Percentiles rank a stretch among this genome's conserved stretches.
Evolutionary conservation across 1,140 invertebrate species (phyloP).

Genomic region (Bombus difficillimus): DNA sequence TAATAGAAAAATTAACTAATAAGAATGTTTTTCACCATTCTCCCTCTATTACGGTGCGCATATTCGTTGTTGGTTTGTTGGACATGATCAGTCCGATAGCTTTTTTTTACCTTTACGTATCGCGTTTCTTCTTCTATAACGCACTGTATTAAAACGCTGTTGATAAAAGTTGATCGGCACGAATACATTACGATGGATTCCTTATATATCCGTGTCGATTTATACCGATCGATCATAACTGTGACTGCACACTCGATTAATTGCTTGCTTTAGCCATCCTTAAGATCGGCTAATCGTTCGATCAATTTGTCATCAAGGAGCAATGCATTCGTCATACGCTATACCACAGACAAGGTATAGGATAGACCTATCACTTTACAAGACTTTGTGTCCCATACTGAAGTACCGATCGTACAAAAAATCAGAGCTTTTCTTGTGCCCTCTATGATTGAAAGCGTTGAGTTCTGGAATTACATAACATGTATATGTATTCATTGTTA

Average conservation of each 20-base stretch:
- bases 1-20: neutral
- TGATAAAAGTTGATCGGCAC: constrained; percentile 32
- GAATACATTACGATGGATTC: constrained; percentile 12
- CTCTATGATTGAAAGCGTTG: neutral
- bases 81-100: neutral
- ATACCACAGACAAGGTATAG: neutral
- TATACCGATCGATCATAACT: constrained; percentile 40
- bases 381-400: neutral
- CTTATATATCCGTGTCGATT: constrained; percentile 4
- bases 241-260: neutral
- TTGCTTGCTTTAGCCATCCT: constrained; percentile 2
- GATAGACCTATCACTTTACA: neutral
- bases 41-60: neutral
- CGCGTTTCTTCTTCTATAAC: constrained; percentile 12
- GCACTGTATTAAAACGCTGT: constrained; percentile 17
- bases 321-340: constrained; percentile 27
- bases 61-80: neutral
- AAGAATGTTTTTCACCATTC: neutral
- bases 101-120: constrained; percentile 37
- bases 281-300: constrained; percentile 25
- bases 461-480: neutral
- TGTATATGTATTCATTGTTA: too few relatives aligned
- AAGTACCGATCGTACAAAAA: neutral
- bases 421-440: neutral
- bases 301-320: constrained; percentile 25